Evolutionary conservation across 2,797 vertebrate genomes (phyloP).

Genomic region (Rhinophrynus dorsalis): DNA sequence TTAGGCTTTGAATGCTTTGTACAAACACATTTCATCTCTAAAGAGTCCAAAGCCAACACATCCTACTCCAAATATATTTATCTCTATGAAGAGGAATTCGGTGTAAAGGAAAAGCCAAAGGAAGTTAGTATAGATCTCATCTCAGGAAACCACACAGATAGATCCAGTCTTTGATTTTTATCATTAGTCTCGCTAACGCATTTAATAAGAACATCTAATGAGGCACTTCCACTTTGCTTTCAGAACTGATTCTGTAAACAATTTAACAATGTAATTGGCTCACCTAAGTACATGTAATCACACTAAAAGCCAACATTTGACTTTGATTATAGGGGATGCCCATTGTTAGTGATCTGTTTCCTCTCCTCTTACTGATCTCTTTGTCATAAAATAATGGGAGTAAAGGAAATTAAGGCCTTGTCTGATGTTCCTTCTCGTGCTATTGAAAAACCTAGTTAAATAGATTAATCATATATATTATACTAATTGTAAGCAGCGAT

Average conservation of each 20-base stretch:
- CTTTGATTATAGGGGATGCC: slow-evolving; percentile 21
- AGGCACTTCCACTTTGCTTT: slow-evolving; percentile 19
- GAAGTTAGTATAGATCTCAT: too few species aligned
- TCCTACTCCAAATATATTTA: too few species aligned
- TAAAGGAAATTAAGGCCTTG: slow-evolving; percentile 1
- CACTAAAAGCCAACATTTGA: slow-evolving; percentile 1
- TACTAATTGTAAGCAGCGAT: too few species aligned
- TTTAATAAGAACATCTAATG: slow-evolving; percentile 17
- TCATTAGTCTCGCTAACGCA: slow-evolving; percentile 2
- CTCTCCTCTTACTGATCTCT: background rate
- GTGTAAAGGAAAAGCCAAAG: too few species aligned
- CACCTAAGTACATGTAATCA: slow-evolving; percentile 4
- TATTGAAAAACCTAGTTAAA: slow-evolving; percentile 18
- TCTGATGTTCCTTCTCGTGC: slow-evolving; percentile 24
- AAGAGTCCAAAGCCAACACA: too few species aligned
- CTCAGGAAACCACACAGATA: slow-evolving; percentile 1
- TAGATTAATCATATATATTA: slow-evolving; percentile 10
- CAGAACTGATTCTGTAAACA: slow-evolving; percentile 26
- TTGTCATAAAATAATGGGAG: slow-evolving; percentile 13
- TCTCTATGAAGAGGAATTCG: too few species aligned
- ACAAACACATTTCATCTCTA: too few species aligned
- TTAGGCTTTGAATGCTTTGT: too few species aligned
- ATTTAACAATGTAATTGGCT: slow-evolving; percentile 21
- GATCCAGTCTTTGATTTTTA: slow-evolving; percentile 9
- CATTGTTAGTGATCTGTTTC: slow-evolving; percentile 2